phyloP scores from a whole-genome alignment of 2,888 invertebrate genomes.

The Barypeithes pellucidus region DNA sequence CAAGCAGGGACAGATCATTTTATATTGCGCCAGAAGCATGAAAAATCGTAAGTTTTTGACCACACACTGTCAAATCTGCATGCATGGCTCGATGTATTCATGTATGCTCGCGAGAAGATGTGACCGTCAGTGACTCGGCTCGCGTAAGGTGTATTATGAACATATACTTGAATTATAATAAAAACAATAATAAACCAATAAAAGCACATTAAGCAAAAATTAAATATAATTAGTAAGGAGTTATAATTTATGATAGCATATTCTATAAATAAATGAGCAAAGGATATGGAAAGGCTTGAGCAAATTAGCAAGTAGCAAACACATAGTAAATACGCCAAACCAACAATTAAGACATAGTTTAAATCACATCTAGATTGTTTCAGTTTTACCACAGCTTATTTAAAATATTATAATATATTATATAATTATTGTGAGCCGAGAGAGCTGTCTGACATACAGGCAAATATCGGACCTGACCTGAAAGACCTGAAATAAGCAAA shows the following conservation, averaged over 20 bases:
- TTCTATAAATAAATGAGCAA: constrained; percentile 26
- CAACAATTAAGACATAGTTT: constrained; percentile 23
- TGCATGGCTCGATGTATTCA: too few relatives aligned
- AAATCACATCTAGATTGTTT: constrained; percentile 11
- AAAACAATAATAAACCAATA: constrained; percentile 25
- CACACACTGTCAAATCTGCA: too few relatives aligned
- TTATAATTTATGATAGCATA: constrained; percentile 25
- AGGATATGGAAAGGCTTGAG: constrained; percentile 50
- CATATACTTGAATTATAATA: neutral
- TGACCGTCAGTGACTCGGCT: too few relatives aligned
- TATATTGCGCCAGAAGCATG: too few relatives aligned
- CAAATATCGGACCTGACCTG: too few relatives aligned
- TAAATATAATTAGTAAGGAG: constrained; percentile 21
- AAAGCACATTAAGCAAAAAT: constrained; percentile 43
- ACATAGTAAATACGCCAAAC: constrained; percentile 48
- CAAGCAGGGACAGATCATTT: too few relatives aligned
- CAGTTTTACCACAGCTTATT: neutral
- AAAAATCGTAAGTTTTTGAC: too few relatives aligned
- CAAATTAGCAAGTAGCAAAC: constrained; percentile 62
- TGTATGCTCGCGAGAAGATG: too few relatives aligned
- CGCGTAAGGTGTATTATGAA: too few relatives aligned
- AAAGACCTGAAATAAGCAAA: too few relatives aligned
- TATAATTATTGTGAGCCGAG: too few relatives aligned
- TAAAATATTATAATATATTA: neutral
- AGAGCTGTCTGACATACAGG: too few relatives aligned